Base-by-base conservation (phyloP, 2,888 invertebrate genomes). In the Lasioglossum vierecki region DNA sequence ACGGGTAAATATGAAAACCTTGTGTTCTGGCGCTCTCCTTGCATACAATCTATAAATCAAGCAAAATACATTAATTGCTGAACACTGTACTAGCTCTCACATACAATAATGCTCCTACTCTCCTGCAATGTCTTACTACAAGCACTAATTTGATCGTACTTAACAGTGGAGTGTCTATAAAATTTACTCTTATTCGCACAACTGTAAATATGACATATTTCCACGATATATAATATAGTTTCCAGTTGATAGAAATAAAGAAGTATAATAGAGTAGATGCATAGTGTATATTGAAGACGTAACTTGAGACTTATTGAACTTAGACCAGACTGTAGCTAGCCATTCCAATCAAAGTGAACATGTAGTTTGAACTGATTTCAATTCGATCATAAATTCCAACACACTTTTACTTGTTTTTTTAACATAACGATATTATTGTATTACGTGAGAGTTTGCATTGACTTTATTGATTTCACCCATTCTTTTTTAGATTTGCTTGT, bases 1-100 rank as follows among this genome's bases (percentile, higher is more conserved):
- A 94, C 95, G 96, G 96, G 96, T 96, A 96, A 96, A 95, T 96
- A 96, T 95, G 91, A 90, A 90, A 88, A 85, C 70, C 76, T 83
- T 91, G 89, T 91, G 88, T 91, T 83, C 90, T 90, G 90, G 88
- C 79, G 74, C 68, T 91, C 88, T 88, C 86, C 85, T 87, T 91
- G 88, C 88, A 91, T 91, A 90, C 76, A 75, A 76, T 80, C 70
- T 85, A 49, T 35, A 80, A 72, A 72, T 85, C 76, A 60, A 83
- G 78, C 81, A 30, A 84, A 78, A 84, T 71, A n/a, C 76, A 84
- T 83, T 88, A 81, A 73, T 83, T 83, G 73, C 77, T 82, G 84
- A 80, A 80, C 71, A 30, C 79, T 85, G 35, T 75, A 57, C 72
- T 87, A 79, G 76, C 82, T 79, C 49, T 76, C 53, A 74, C 63